A percentile compares a stretch with the other conserved stretches of the same genome.
phyloP scores from a whole-genome alignment of 2,797 vertebrate genomes.

The Gadopsis bispinosus region DNA sequence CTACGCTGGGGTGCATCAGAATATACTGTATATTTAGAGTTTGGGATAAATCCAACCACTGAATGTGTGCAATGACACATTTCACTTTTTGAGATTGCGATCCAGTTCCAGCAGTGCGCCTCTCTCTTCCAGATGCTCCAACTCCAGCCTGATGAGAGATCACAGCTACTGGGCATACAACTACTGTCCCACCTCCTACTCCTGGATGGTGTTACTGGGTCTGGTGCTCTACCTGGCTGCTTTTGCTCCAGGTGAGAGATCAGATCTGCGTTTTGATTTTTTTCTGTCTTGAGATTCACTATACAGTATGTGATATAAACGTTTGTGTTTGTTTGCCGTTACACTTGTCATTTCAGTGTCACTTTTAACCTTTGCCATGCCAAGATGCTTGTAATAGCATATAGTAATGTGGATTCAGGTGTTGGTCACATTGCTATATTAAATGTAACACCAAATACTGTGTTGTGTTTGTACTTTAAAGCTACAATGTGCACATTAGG shows the following conservation, averaged over 20 bases:
- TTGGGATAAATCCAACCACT: neutral
- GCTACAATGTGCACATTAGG: neutral
- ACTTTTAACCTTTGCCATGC: neutral
- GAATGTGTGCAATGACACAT: neutral
- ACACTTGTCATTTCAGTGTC: neutral
- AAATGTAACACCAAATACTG: neutral
- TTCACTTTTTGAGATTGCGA: neutral
- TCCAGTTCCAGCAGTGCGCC: neutral
- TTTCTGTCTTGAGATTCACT: neutral
- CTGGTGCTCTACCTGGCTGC: conserved; percentile 93
- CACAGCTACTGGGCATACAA: conserved; percentile 95
- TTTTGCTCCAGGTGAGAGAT: conserved; percentile 92
- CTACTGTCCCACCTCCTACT: conserved; percentile 96
- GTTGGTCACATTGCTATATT: neutral
- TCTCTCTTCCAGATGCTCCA: conserved; percentile 88
- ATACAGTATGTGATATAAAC: neutral
- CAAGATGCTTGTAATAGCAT: neutral
- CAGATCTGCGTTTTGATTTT: neutral
- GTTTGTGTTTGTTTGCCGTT: neutral
- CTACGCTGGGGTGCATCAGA: neutral
- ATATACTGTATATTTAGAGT: too few species aligned
- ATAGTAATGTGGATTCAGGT: neutral
- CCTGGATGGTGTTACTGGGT: conserved; percentile 93
- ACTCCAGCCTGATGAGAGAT: conserved; percentile 87
- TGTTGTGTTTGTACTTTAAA: neutral